phyloP scores from a whole-genome alignment of 2,888 invertebrate genomes.

The Amiota communis region DNA sequence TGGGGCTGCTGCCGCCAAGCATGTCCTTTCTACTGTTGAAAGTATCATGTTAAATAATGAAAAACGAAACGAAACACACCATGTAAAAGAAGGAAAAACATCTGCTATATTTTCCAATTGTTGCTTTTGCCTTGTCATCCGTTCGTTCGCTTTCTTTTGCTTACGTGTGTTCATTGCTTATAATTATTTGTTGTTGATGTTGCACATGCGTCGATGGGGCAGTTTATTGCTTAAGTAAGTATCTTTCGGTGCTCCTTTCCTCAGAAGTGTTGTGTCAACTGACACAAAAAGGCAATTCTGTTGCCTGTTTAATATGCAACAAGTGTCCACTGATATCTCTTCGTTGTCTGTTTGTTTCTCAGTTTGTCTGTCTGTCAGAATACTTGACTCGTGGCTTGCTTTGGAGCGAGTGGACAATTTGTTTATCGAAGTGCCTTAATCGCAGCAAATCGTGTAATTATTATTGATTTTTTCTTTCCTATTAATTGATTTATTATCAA shows the following conservation, averaged over 20 bases:
- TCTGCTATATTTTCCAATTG: conserved; percentile 52
- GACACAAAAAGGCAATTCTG: background rate
- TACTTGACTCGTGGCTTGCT: background rate
- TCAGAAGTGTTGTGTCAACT: conserved; percentile 46
- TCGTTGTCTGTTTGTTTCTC: conserved; percentile 16
- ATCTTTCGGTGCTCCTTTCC: conserved; percentile 41
- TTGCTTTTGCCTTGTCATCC: conserved; percentile 11
- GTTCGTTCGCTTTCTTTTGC: background rate
- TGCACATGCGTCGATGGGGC: conserved; percentile 10
- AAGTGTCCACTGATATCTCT: conserved; percentile 46
- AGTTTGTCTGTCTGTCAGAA: background rate
- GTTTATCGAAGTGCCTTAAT: conserved; percentile 39
- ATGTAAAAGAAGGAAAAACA: conserved; percentile 50
- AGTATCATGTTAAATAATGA: conserved; percentile 35
- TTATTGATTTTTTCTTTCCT: too few species aligned
- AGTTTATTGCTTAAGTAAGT: background rate
- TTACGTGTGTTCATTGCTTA: background rate
- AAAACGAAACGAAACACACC: conserved; percentile 24
- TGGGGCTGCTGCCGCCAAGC: background rate
- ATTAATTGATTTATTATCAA: too few species aligned
- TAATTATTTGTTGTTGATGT: background rate
- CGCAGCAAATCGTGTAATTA: conserved; percentile 31
- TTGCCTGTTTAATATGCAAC: conserved; percentile 58
- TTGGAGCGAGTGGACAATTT: conserved; percentile 20
- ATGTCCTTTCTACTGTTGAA: conserved; percentile 50